Evolutionary conservation across 2,797 vertebrate species (phyloP), one percentile per base, ranked within the genome.

Genomic region (Acanthurus leucopareius): DNA sequence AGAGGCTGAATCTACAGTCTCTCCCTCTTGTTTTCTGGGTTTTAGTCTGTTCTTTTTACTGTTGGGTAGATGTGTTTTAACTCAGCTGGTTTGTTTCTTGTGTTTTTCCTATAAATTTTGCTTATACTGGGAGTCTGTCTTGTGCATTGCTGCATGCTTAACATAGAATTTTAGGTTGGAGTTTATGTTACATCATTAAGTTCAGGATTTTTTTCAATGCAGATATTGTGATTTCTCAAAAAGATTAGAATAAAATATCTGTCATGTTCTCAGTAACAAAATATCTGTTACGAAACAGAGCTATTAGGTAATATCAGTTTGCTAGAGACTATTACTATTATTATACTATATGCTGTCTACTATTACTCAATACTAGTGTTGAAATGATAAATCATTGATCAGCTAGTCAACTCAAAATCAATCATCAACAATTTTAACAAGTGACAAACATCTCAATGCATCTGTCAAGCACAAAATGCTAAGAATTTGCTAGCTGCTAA

Each of bases 1-100:
- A 82, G 54, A 56, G 25, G 64, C 75, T 57, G 63, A 51, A 49
- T 63, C 48, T 38, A 45, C 51, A 62, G 47, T 63, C 53, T 60
- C 1, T 4, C 42, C 38, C 72, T 63, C 20, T 38, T 49, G 17
- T 32, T 83, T 75, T 25, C 53, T 52, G 5, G 8, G 8, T 9
- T 49, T 15, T 13, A 42, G 40, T 54, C n/a, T 35, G 54, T 49
- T 54, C 56, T 15, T 42, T 58, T 47, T 9, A 5, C 44, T 19
- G 9, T 7, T 22, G 25, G 69, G 20, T 28, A 28, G 11, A 48
- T 3, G 56, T 9, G 14, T 60, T 72, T 74, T 44, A 59, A 59
- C 57, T 49, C 42, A n/a, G 19, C 8, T 14, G 2, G 40, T 70
- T 32, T 8, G 5, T 15, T 17, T 28, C 52, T 54, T 1, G 1